Evolutionary conservation across 2,797 vertebrate species (phyloP).

Genomic region (Pogonophryne albipinna): DNA sequence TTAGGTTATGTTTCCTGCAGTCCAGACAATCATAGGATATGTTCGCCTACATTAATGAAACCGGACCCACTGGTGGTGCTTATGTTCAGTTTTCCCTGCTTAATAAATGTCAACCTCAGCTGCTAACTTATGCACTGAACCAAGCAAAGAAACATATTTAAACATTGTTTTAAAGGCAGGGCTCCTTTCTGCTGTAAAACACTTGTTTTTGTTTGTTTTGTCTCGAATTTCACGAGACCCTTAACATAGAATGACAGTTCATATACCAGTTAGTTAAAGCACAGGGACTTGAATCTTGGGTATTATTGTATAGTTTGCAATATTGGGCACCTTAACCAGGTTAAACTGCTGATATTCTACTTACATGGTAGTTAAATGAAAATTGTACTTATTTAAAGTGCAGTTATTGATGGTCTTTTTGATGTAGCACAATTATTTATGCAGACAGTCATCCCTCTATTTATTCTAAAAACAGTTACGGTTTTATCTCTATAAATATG

Average conservation of each 20-base stretch:
- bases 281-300: conserved; percentile 34
- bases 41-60: too few species aligned
- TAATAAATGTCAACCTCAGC: too few species aligned
- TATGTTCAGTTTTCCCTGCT: too few species aligned
- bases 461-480: neutral
- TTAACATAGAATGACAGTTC: neutral
- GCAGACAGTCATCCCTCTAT: neutral
- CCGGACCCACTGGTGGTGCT: too few species aligned
- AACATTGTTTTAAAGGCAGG: too few species aligned
- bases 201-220: too few species aligned
- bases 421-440: neutral
- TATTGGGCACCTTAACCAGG: neutral
- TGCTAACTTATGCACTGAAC: too few species aligned
- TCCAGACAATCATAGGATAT: too few species aligned
- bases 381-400: neutral
- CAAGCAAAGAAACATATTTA: too few species aligned
- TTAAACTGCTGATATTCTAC: neutral
- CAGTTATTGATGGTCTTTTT: neutral
- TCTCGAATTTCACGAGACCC: neutral
- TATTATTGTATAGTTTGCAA: conserved; percentile 9
- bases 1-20: too few species aligned
- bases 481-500: too few species aligned
- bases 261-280: conserved; percentile 53
- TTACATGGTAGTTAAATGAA: neutral
- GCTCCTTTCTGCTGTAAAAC: too few species aligned